Percentiles rank a stretch among this genome's conserved stretches.
Evolutionary conservation across 2,113 vertebrate genomes (phyloP).

Genomic region (Irena cyanogastra): DNA sequence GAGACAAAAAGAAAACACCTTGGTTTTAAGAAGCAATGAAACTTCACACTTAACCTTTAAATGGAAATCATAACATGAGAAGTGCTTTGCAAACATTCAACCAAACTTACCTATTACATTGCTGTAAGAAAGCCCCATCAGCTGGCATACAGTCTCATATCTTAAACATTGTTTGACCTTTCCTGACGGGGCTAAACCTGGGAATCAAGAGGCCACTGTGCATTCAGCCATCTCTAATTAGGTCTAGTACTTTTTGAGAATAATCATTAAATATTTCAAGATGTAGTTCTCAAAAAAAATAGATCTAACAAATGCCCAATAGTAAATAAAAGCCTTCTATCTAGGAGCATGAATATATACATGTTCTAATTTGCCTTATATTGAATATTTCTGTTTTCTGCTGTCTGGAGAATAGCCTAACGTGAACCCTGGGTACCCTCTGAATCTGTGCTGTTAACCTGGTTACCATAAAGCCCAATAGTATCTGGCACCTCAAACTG

Average conservation of each 20-base stretch:
- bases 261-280: not conserved
- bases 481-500: not conserved
- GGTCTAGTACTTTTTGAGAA: not conserved
- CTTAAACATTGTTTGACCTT: not conserved
- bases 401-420: not conserved
- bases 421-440: not conserved
- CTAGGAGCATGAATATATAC: not conserved
- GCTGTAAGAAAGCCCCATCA: not conserved
- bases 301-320: not conserved
- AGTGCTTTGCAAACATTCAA: not conserved
- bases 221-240: not conserved
- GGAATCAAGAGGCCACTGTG: not conserved
- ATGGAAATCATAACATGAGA: not conserved
- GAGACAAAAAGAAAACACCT: not conserved
- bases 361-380: not conserved
- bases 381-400: not conserved
- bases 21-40: not conserved
- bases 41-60: conserved; percentile 1
- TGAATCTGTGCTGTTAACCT: not conserved
- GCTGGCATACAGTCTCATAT: not conserved
- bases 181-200: not conserved
- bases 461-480: not conserved
- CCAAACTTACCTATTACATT: not conserved
- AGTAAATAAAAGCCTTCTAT: not conserved
- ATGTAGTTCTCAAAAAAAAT: not conserved